phyloP scores from a whole-genome alignment of 2,113 vertebrate species.

The Pipra filicauda region DNA sequence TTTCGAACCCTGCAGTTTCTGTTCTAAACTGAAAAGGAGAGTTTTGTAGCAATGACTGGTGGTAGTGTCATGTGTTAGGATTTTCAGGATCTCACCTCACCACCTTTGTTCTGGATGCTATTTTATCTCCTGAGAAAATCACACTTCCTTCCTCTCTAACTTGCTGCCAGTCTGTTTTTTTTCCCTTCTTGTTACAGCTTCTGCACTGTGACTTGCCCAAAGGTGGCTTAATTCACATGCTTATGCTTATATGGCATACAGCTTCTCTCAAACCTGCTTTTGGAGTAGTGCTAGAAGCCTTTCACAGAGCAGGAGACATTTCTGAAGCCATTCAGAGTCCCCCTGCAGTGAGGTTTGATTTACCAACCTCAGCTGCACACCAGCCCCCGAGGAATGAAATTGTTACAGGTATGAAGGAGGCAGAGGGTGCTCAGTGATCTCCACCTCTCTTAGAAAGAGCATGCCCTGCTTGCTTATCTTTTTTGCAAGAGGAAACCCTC shows the following conservation, averaged over 20 bases:
- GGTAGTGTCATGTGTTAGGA: background rate
- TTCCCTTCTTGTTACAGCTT: background rate
- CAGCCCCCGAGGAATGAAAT: background rate
- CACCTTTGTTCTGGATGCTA: slow-evolving; percentile 31
- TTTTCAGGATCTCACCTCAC: slow-evolving; percentile 43
- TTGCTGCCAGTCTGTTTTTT: background rate
- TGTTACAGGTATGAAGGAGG: background rate
- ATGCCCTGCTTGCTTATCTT: background rate
- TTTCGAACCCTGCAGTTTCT: background rate
- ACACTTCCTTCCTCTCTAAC: background rate
- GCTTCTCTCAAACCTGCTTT: background rate
- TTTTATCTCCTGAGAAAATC: slow-evolving; percentile 38
- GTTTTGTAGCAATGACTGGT: background rate
- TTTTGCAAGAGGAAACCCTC: background rate
- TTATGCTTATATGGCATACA: background rate
- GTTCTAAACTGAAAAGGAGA: background rate
- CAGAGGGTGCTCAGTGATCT: background rate
- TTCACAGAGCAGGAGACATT: background rate
- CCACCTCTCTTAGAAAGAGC: background rate
- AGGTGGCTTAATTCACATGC: background rate
- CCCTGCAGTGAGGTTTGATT: background rate
- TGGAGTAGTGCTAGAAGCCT: background rate
- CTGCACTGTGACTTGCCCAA: background rate
- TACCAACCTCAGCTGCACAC: background rate
- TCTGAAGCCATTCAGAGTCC: background rate